Evolutionary conservation across 2,113 vertebrate genomes (phyloP).

Genomic region (Pelmatolapia mariae): DNA sequence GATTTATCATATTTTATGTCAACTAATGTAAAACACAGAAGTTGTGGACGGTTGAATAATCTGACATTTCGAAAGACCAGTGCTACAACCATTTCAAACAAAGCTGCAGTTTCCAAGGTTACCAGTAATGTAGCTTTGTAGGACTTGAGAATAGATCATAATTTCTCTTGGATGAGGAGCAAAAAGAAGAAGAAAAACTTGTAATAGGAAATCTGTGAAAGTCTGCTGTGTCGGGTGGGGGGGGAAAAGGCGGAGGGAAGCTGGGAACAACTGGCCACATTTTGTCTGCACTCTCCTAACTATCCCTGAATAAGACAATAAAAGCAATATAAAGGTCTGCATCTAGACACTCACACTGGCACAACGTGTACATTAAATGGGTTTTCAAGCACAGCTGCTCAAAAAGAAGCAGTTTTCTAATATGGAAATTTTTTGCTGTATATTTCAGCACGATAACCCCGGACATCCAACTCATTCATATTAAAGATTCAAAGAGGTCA

Average conservation of each 20-base stretch:
- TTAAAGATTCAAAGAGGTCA: constrained; percentile 37
- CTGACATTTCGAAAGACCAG: not conserved
- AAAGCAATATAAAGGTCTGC: not conserved
- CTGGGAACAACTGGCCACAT: not conserved
- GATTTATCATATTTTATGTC: not conserved
- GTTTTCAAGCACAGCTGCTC: not conserved
- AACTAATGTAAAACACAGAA: not conserved
- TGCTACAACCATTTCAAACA: constrained; percentile 35
- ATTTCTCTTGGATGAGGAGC: constrained; percentile 28
- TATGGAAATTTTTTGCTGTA: not conserved
- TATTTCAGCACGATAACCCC: not conserved
- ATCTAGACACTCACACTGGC: not conserved
- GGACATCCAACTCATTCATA: not conserved
- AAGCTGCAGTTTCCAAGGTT: constrained; percentile 61
- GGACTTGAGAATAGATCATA: constrained; percentile 12
- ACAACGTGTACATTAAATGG: not conserved
- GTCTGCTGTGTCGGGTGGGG: not conserved
- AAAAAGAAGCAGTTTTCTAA: not conserved
- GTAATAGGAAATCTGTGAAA: not conserved
- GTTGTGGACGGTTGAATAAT: not conserved
- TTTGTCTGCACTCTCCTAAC: not conserved
- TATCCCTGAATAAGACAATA: not conserved
- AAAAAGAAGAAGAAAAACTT: not conserved
- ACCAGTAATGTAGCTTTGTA: constrained; percentile 35
- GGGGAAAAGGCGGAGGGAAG: not conserved